phyloP scores from a whole-genome alignment of 2,797 vertebrate genomes.

The Chaunax sp. region DNA sequence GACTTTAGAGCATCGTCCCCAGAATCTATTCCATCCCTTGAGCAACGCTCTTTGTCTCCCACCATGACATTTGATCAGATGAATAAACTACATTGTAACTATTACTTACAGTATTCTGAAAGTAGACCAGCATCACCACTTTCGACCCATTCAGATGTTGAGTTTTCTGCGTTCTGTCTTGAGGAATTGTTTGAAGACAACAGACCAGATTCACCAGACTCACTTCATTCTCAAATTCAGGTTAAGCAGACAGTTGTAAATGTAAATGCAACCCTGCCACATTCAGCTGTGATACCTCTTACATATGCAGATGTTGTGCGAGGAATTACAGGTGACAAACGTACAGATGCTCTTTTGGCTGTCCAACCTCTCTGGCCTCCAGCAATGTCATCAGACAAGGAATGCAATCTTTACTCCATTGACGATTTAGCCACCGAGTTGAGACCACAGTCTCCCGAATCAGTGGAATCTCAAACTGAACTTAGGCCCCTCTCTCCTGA shows the following conservation, averaged over 20 bases:
- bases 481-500: background rate
- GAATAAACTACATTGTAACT: too few species aligned
- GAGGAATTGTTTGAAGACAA: background rate
- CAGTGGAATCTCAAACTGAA: constrained; percentile 6
- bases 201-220: background rate
- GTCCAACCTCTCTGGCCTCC: too few species aligned
- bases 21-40: too few species aligned
- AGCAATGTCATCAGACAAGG: too few species aligned
- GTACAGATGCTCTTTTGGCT: background rate
- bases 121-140: too few species aligned
- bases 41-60: too few species aligned
- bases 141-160: background rate
- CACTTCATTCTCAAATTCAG: too few species aligned
- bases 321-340: background rate
- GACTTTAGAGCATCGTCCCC: too few species aligned
- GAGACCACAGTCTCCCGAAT: background rate
- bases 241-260: too few species aligned
- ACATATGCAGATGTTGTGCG: constrained; percentile 31
- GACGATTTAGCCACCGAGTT: background rate
- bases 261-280: too few species aligned
- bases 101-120: too few species aligned
- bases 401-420: background rate
- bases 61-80: too few species aligned
- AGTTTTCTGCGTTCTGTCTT: background rate
- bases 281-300: background rate